Evolutionary conservation across 2,888 invertebrate genomes (phyloP), one percentile per base, ranked within the genome.

Genomic region (Cerceris ruficornis): DNA sequence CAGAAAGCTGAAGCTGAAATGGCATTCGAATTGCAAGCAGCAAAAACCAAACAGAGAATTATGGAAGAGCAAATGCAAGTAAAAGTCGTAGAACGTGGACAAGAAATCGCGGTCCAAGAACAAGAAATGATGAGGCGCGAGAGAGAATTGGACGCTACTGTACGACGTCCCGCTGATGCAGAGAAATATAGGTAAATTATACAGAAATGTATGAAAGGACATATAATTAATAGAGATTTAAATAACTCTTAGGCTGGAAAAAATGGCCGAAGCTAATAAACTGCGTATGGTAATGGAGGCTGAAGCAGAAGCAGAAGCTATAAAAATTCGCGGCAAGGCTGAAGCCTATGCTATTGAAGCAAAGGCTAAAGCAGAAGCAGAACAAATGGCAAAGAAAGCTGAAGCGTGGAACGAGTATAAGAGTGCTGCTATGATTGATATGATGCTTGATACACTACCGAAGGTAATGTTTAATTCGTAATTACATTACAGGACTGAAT

Each of bases 61-160:
- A 98, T 98, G 93, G 98, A 98, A 89, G 99, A 99, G 92, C 97
- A 98, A 91, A 99, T 99, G 98, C 98, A 99, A 91, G 98, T 99
- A 73, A 95, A 96, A 82, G 97, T 98, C 0, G 96, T 98, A 41
- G 98, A 98, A 92, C 95, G 98, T 71, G 95, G 96, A 0, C 98
- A 98, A 92, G 97, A 98, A 93, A 98, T 99, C 88, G 95, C 96
- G 65, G 97, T 99, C 0, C 98, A 98, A 92, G 98, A 98, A 86
- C 98, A 99, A 94, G 99, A 99, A 93, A 98, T 98, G 86, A 95
- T 96, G 87, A 95, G 99, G 79, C 95, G 96, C 41, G 98, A 98
- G 93, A 95, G 96, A 79, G 99, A 99, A 91, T 93, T 99, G 28
- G 98, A 99, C 90, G 98, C 99, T 0, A 98, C 97, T 4, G 94